Evolutionary conservation across 2,888 invertebrate genomes (phyloP), one percentile per base, ranked within the genome.

Genomic region (Anthophora plumipes): DNA sequence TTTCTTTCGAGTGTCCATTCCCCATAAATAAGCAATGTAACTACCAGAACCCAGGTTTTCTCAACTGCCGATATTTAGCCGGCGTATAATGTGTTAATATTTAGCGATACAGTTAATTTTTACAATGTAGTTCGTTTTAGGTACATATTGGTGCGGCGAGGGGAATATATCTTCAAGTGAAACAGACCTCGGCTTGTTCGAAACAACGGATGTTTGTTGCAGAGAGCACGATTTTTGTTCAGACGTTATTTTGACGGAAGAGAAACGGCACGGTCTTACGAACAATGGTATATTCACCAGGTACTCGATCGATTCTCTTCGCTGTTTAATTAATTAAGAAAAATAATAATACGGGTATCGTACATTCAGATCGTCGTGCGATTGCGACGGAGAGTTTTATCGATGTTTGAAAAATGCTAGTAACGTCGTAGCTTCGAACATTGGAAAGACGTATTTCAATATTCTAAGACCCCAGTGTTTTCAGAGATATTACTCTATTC

Each of bases 121-220:
- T n/a, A n/a, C n/a, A 8, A 72, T 72, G 14, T n/a, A n/a, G n/a
- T 20, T 43, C 54, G 54, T 63, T 48, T 14, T 60, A 95, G 97
- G 97, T 11, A 97, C 97, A 0, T 95, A 95, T 14, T 97, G 97
- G 97, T 97, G 97, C 87, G 97, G 97, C 0, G 95, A 95, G 67
- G 97, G 97, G 0, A 95, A 95, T 85, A 94, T 94, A 0, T 95
- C 96, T 0, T 93, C 94, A 12, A 94, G 94, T 6, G 93, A 94
- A 20, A 93, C 94, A 1, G 95, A 96, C 84, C 91, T 96, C n/a
- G 97, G 96, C 0, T 89, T 94, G 17, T 96, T 96, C 92, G 94
- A 94, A 87, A 94, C 94, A 85, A 95, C 96, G 0, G 97, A 97
- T 92, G 94, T 94, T 17, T 97, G 97, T 92, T 97, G 97, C 90